Evolutionary conservation across 1,140 invertebrate genomes (phyloP), one percentile per base, ranked within the genome.

Genomic region (Heliconius melpomene): DNA sequence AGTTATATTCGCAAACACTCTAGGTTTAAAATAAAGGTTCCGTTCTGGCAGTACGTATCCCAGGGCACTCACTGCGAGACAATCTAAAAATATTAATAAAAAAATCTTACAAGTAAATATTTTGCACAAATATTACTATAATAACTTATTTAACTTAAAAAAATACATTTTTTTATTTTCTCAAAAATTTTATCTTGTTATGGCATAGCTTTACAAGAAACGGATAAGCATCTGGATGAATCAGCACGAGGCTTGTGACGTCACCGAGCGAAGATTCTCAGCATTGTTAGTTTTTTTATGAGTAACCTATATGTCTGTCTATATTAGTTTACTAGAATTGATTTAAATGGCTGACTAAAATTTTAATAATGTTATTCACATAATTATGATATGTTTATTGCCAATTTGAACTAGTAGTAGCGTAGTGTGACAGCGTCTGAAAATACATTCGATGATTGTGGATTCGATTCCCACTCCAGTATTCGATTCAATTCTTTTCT

Each of bases 211-310:
- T 52, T 26, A n/a, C n/a, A 26, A 57, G 32, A 72, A 78, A 66
- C 18, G 52, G 78, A 79, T 79, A 74, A 79, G n/a, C 32, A 79
- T 74, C 54, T 40, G 36, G 54, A 74, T 79, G 78, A 79, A 23
- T 79, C 73, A 79, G 5, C 38, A 18, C 66, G 46, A 76, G 60
- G 2, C 18, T 18, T n/a, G 26, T 74, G 71, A 70, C 52, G 72
- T 79, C 72, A 75, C 36, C 11, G 40, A 2, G 54, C 26, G 71
- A 57, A 50, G 78, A 74, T 74, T 38, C 23, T 70, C 54, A 23
- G 70, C 32, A 23, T 78, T 74, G 52, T 78, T 66, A 13, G n/a
- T 74, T 75, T 74, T 60, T 74, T 78, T 73, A 74, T 78, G 32
- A 75, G 52, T 75, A 75, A 66, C 60, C 11, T 66, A 66, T 66